Percentiles rank a stretch among this genome's conserved stretches.
These are phyloP conservation scores for Gymnarchus niloticus DNA, from an alignment of 2,113 vertebrate species.

Conservation along the genomic window DNA sequence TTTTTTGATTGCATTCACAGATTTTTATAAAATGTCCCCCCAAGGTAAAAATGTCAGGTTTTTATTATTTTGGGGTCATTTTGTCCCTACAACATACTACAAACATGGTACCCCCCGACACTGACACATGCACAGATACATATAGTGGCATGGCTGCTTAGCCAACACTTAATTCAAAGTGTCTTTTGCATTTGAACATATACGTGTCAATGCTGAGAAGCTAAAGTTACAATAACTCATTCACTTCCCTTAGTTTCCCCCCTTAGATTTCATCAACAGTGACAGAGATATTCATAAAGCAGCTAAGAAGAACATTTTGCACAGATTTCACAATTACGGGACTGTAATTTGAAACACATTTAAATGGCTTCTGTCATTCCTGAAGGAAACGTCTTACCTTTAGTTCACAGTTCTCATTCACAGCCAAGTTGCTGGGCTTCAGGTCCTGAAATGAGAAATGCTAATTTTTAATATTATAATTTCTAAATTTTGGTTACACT, in stretches of 20 bases:
- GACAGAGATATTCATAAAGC: not conserved
- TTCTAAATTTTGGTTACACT: not conserved
- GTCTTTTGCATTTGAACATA: not conserved
- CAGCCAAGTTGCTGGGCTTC: slow-evolving; percentile 69
- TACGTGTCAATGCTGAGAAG: not conserved
- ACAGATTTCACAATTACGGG: not conserved
- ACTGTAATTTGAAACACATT: not conserved
- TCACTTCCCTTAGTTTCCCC: not conserved
- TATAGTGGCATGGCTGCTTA: not conserved
- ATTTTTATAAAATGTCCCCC: no score
- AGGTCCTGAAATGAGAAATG: slow-evolving; percentile 56
- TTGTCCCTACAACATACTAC: no score
- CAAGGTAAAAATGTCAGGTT: no score
- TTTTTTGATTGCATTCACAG: no score
- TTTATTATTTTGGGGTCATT: no score
- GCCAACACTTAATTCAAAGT: not conserved
- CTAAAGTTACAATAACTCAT: not conserved
- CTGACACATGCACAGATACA: not conserved
- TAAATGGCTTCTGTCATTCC: not conserved
- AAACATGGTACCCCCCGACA: no score
- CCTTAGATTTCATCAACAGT: not conserved
- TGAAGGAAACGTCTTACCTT: slow-evolving; percentile 49
- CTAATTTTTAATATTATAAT: not conserved
- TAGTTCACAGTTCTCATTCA: slow-evolving; percentile 70
- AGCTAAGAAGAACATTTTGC: not conserved